phyloP scores from a whole-genome alignment of 1,140 invertebrate genomes.

The Brachystomella parvula region DNA sequence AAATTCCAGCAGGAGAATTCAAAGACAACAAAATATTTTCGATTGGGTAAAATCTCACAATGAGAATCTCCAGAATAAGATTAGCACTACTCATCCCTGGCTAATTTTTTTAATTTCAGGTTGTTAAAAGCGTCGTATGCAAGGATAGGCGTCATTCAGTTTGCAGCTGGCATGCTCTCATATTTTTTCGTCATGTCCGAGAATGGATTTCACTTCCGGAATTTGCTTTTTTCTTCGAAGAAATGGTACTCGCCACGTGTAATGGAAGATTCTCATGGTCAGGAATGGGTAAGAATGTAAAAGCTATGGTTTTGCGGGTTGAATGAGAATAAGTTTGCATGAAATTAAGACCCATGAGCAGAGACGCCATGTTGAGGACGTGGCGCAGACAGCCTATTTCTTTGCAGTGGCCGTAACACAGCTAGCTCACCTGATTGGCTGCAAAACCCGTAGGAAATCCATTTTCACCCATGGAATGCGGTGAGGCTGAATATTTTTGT shows the following conservation, averaged over 20 bases:
- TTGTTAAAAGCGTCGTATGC: conserved; percentile 48
- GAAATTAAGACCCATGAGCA: background rate
- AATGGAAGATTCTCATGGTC: conserved; percentile 50
- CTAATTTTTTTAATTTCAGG: conserved; percentile 45
- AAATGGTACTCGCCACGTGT: conserved; percentile 48
- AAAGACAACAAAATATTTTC: background rate
- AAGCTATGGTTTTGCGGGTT: background rate
- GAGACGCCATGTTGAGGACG: background rate
- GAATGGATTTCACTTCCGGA: background rate
- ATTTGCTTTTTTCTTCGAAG: background rate
- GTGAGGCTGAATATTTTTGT: conserved; percentile 1
- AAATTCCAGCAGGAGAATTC: background rate
- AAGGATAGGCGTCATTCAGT: conserved; percentile 51
- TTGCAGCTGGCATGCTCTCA: conserved; percentile 42
- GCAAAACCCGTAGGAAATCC: conserved; percentile 1
- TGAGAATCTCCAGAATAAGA: too few species aligned
- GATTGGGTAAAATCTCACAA: background rate
- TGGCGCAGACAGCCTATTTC: conserved; percentile 38
- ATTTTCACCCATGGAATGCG: background rate
- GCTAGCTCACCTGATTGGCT: conserved; percentile 7
- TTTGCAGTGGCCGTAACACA: conserved; percentile 3
- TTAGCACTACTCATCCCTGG: too few species aligned
- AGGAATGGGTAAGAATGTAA: conserved; percentile 48
- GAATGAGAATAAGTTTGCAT: background rate
- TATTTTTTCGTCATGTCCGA: conserved; percentile 41